phyloP scores from a whole-genome alignment of 2,888 invertebrate species.

The Ophonus ardosiacus region DNA sequence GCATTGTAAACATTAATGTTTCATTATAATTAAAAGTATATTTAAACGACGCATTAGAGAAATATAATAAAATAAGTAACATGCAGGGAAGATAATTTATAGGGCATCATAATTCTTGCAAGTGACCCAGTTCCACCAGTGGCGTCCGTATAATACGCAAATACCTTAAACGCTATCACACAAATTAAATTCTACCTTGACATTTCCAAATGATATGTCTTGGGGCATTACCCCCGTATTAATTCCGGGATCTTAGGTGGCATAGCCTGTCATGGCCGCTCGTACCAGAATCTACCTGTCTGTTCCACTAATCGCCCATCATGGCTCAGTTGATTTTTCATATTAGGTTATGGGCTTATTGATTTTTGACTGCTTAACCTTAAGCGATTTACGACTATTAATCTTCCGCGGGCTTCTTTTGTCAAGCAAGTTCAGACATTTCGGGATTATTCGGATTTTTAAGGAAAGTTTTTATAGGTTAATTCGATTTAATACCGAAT shows the following conservation, averaged over 20 bases:
- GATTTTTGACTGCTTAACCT: conserved; percentile 6
- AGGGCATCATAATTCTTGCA: neutral
- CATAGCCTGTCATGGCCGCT: neutral
- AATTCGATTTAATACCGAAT: neutral
- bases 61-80: conserved; percentile 6
- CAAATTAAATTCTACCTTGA: conserved; percentile 69
- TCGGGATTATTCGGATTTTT: neutral
- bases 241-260: conserved; percentile 46
- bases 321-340: conserved; percentile 22
- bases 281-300: conserved; percentile 3
- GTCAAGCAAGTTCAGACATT: neutral
- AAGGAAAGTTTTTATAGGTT: neutral
- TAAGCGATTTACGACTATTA: conserved; percentile 19
- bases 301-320: conserved; percentile 11
- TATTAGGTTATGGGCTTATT: conserved; percentile 33
- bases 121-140: conserved; percentile 27
- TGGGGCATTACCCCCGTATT: conserved; percentile 57
- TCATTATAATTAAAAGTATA: conserved; percentile 6
- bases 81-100: conserved; percentile 4
- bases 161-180: conserved; percentile 67
- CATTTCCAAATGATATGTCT: conserved; percentile 68
- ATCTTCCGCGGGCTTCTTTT: conserved; percentile 24
- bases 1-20: neutral
- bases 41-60: neutral
- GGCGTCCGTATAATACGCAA: conserved; percentile 54